phyloP scores from a whole-genome alignment of 2,888 invertebrate genomes.

The Zonitis immaculata region DNA sequence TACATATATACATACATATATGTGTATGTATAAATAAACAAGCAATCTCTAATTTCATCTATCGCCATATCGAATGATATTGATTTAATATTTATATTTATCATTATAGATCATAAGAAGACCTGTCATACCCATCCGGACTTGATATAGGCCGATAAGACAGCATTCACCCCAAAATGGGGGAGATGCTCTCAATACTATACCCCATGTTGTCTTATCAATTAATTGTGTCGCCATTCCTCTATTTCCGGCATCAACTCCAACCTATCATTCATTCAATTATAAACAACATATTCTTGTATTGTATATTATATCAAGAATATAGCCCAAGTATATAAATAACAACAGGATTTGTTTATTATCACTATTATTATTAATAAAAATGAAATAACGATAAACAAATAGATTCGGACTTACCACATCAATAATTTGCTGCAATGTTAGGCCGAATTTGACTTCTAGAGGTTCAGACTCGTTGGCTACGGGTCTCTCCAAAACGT shows the following conservation, averaged over 20 bases:
- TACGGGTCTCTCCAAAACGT: slow-evolving; percentile 85
- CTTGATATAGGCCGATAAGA: slow-evolving; percentile 21
- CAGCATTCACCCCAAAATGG: slow-evolving; percentile 17
- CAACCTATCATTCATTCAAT: slow-evolving; percentile 13
- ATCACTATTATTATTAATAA: too few relatives aligned
- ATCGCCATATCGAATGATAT: slow-evolving; percentile 19
- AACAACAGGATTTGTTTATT: neutral
- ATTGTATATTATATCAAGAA: too few relatives aligned
- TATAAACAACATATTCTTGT: slow-evolving; percentile 7
- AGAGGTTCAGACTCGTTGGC: slow-evolving; percentile 88
- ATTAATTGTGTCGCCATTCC: slow-evolving; percentile 21
- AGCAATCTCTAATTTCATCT: slow-evolving; percentile 17
- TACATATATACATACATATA: neutral
- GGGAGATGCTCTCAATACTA: slow-evolving; percentile 14
- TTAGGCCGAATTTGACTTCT: slow-evolving; percentile 86
- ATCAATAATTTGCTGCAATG: slow-evolving; percentile 89
- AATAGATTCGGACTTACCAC: slow-evolving; percentile 67
- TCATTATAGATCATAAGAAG: slow-evolving; percentile 11
- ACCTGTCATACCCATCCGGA: slow-evolving; percentile 18
- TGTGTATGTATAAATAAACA: too few relatives aligned
- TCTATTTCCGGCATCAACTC: slow-evolving; percentile 18
- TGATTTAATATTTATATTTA: slow-evolving; percentile 10
- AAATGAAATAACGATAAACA: neutral
- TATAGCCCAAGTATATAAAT: slow-evolving; percentile 8
- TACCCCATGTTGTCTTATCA: slow-evolving; percentile 19